phyloP scores from a whole-genome alignment of 2,113 vertebrate genomes.

The Corythoichthys haematopterus region DNA sequence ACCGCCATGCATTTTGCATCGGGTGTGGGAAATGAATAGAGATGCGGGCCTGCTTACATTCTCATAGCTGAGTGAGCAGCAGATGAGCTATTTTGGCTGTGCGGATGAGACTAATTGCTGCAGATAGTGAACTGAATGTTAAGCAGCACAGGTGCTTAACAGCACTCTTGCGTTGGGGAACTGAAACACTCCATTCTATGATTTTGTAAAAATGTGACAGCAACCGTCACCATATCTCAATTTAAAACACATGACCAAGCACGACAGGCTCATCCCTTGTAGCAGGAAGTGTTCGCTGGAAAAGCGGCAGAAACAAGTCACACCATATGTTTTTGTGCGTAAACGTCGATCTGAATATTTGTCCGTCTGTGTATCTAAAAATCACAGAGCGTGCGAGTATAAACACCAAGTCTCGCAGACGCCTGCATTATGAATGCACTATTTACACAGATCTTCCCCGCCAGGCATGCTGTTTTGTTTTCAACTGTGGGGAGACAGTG shows the following conservation, averaged over 20 bases:
- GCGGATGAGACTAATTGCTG: constrained; percentile 23
- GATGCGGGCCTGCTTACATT: constrained; percentile 30
- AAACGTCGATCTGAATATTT: constrained; percentile 5
- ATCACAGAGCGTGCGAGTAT: constrained; percentile 16
- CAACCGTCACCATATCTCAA: background rate
- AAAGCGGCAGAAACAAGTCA: background rate
- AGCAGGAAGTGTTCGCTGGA: background rate
- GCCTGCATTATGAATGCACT: constrained; percentile 54
- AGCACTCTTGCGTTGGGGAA: constrained; percentile 4
- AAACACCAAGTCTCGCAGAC: constrained; percentile 32
- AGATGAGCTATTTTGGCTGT: constrained; percentile 45
- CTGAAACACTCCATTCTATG: too few species aligned
- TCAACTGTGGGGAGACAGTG: constrained; percentile 24
- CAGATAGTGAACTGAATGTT: constrained; percentile 19
- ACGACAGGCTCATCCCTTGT: background rate
- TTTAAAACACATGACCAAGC: background rate
- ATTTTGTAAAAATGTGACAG: too few species aligned
- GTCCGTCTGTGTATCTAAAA: constrained; percentile 37
- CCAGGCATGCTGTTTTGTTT: constrained; percentile 33
- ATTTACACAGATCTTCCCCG: constrained; percentile 41
- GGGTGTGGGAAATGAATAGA: constrained; percentile 29
- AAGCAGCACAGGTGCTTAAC: constrained; percentile 8
- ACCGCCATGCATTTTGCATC: constrained; percentile 28
- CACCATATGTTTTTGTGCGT: constrained; percentile 4
- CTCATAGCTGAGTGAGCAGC: constrained; percentile 29